A percentile compares a stretch with the other conserved stretches of the same genome.
Conservation (phyloP, 2,113 vertebrate genomes). For the Condylura cristata region DNA sequence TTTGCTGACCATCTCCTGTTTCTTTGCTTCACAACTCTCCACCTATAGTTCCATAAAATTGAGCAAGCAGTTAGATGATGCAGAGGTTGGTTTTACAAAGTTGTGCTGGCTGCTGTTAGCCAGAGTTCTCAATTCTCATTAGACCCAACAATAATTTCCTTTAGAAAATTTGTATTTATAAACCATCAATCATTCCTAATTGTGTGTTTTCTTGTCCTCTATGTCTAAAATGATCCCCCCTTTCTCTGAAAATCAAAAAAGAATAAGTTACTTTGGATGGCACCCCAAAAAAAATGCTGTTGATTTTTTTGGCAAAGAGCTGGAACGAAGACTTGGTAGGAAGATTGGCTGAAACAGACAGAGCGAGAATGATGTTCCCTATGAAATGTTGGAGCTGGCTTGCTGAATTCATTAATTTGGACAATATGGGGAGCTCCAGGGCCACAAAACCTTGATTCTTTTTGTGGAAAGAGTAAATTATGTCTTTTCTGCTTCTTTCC, state of each 20-base stretch:
- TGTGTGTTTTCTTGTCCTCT: not conserved
- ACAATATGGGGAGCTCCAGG: not conserved
- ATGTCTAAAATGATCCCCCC: not conserved
- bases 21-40: not conserved
- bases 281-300: not conserved
- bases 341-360: not conserved
- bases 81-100: not conserved
- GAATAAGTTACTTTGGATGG: not conserved
- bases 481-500: not conserved
- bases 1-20: not conserved
- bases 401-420: not conserved
- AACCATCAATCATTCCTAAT: not conserved
- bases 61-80: not conserved
- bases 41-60: not conserved
- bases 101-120: not conserved
- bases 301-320: not conserved
- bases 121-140: not conserved
- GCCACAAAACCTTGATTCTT: not conserved
- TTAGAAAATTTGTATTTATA: not conserved
- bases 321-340: not conserved
- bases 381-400: not conserved
- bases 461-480: not conserved
- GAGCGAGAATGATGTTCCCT: not conserved
- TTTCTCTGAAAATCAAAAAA: not conserved
- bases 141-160: not conserved